A percentile compares a stretch with the other conserved stretches of the same genome.
Evolutionary conservation across 2,888 invertebrate species (phyloP).

Genomic region (Chromoteleia sp.): DNA sequence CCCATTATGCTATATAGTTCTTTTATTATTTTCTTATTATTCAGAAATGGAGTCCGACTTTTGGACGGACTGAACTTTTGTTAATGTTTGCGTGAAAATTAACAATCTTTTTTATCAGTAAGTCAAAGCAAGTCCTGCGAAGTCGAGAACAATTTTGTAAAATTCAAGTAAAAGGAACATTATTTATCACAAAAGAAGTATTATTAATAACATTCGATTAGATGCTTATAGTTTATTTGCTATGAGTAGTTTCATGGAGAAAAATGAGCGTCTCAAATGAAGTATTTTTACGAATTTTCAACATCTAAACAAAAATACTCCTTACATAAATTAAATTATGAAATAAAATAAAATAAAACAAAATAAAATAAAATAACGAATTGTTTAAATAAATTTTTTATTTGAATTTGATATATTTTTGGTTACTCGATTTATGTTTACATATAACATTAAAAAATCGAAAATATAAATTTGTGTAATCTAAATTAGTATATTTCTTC

Average conservation of each 20-base stretch:
- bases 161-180: not conserved
- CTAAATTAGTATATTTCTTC: conserved; percentile 4
- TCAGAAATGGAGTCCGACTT: conserved; percentile 9
- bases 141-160: not conserved
- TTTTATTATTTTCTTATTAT: not conserved
- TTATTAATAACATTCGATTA: conserved; percentile 6
- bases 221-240: conserved; percentile 3
- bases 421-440: conserved; percentile 7
- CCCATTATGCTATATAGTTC: not conserved
- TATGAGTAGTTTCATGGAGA: not conserved
- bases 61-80: conserved; percentile 25
- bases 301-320: not conserved
- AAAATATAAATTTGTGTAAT: conserved; percentile 13
- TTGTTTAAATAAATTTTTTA: conserved; percentile 6
- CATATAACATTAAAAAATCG: not conserved
- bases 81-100: not conserved
- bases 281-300: not conserved
- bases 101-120: not conserved
- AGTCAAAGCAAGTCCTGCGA: conserved; percentile 6
- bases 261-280: not conserved
- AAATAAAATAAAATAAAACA: too few relatives aligned
- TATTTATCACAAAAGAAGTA: not conserved
- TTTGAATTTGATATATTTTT: not conserved
- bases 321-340: not conserved
- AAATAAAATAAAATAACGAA: not conserved